These are phyloP conservation scores for Pharmacophagus antenor DNA, from an alignment of 2,888 invertebrate species.

Conservation along the genomic window DNA sequence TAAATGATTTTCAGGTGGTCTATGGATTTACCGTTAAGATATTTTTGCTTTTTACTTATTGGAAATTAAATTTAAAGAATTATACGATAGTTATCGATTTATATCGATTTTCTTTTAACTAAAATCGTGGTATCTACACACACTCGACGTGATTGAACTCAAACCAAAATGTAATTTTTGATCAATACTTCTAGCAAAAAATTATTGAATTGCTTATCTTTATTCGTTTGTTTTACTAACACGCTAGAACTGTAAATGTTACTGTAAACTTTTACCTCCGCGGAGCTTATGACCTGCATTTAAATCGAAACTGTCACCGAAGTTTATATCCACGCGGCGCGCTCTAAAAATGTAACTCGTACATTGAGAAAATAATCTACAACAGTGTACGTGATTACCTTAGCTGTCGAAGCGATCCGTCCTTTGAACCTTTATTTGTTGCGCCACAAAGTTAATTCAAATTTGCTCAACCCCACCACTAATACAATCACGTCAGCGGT, in stretches of 20 bases:
- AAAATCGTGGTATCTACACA: background rate
- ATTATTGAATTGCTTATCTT: too few species aligned
- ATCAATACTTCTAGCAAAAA: too few species aligned
- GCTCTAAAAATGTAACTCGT: conserved; percentile 7
- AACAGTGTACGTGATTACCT: conserved; percentile 11
- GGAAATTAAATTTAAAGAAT: too few species aligned
- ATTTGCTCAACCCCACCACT: background rate
- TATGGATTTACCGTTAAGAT: too few species aligned
- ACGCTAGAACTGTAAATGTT: background rate
- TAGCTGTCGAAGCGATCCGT: background rate
- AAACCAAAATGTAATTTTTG: too few species aligned
- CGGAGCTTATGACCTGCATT: background rate
- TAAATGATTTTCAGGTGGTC: too few species aligned
- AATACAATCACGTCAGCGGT: too few species aligned
- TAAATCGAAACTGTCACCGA: background rate
- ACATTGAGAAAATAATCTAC: conserved; percentile 4
- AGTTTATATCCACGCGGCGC: conserved; percentile 9
- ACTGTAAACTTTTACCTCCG: background rate
- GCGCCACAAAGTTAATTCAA: conserved; percentile 8
- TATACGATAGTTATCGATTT: background rate
- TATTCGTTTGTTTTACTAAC: too few species aligned
- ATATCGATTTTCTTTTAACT: too few species aligned
- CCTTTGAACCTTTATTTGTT: conserved; percentile 7
- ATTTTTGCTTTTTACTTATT: too few species aligned
- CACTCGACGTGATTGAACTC: too few species aligned